phyloP scores from a whole-genome alignment of 2,888 invertebrate species.

The Labia minor region DNA sequence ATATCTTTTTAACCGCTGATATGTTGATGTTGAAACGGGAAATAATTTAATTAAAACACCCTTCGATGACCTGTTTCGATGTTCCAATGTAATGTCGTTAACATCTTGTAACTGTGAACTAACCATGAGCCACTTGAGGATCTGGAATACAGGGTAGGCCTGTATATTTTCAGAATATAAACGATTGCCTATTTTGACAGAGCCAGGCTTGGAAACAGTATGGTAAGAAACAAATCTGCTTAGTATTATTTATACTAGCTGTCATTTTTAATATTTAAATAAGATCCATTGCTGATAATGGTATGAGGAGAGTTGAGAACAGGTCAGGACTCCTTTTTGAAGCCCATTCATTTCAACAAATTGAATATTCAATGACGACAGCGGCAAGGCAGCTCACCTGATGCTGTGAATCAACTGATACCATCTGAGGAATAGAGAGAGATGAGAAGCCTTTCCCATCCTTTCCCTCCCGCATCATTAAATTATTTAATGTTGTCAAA shows the following conservation, averaged over 20 bases:
- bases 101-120: too few relatives aligned
- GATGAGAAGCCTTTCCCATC: not conserved
- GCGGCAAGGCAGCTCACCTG: not conserved
- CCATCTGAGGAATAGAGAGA: not conserved
- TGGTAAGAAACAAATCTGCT: too few relatives aligned
- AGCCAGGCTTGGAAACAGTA: too few relatives aligned
- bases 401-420: constrained; percentile 7
- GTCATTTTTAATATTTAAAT: not conserved
- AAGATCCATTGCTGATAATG: not conserved
- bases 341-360: not conserved
- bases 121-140: too few relatives aligned
- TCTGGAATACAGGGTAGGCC: too few relatives aligned
- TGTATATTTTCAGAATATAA: too few relatives aligned
- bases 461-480: not conserved
- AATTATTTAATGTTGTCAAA: not conserved
- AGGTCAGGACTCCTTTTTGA: not conserved
- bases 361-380: constrained; percentile 8
- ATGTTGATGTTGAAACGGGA: too few relatives aligned
- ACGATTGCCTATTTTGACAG: too few relatives aligned
- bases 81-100: too few relatives aligned
- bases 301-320: not conserved
- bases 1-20: too few relatives aligned
- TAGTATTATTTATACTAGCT: not conserved
- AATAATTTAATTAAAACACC: too few relatives aligned
- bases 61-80: too few relatives aligned